These are phyloP conservation scores for Eugnorisma glareosa DNA, from an alignment of 2,888 invertebrate species.

Conservation along the genomic window DNA sequence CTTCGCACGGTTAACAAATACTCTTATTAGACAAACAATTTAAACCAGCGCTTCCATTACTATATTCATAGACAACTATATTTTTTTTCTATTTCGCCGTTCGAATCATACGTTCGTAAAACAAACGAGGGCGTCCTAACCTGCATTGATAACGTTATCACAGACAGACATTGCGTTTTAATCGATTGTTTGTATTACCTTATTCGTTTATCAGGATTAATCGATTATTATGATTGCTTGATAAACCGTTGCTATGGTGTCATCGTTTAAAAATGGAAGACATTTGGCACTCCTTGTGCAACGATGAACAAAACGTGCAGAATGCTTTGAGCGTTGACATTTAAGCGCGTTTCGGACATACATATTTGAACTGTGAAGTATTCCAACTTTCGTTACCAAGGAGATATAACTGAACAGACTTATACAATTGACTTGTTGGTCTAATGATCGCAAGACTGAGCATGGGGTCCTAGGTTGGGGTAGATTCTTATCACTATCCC, in stretches of 20 bases:
- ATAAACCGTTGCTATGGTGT: slow-evolving; percentile 5
- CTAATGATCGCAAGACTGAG: background rate
- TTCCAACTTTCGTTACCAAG: background rate
- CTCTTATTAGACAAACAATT: background rate
- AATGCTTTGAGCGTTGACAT: slow-evolving; percentile 12
- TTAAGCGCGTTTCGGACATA: slow-evolving; percentile 7
- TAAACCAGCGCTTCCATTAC: background rate
- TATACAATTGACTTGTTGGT: background rate
- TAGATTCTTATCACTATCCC: background rate
- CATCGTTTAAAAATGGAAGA: background rate
- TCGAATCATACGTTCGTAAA: background rate
- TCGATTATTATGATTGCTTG: slow-evolving; percentile 14
- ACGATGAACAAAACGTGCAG: background rate
- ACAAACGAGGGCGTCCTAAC: background rate
- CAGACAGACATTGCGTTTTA: background rate
- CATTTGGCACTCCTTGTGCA: background rate
- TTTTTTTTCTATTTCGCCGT: background rate
- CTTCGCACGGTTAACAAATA: too few relatives aligned
- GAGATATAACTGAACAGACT: background rate
- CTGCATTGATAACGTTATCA: slow-evolving; percentile 40
- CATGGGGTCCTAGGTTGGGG: too few relatives aligned
- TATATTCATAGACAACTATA: background rate
- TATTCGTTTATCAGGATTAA: slow-evolving; percentile 15
- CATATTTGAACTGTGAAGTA: slow-evolving; percentile 3
- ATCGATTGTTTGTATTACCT: slow-evolving; percentile 4